Percentiles rank a stretch among this genome's conserved stretches.
Evolutionary conservation across 2,888 invertebrate species (phyloP).

Genomic region (Nemoura dubitans): DNA sequence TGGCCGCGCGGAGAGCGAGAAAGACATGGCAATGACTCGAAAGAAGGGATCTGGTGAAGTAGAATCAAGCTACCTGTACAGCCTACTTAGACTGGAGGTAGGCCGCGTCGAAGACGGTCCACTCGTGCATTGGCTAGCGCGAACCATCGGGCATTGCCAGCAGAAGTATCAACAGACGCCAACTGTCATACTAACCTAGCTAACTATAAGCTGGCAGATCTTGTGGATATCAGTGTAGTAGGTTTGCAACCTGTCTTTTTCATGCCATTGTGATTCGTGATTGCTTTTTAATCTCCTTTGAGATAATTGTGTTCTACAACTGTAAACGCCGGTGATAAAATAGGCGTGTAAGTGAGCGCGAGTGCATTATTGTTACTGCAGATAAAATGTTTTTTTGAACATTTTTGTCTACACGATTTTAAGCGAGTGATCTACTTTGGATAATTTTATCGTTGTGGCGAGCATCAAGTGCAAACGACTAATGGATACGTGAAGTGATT

Average conservation of each 20-base stretch:
- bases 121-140: background rate
- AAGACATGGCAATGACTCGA: conserved; percentile 3
- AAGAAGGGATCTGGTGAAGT: conserved; percentile 13
- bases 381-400: background rate
- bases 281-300: conserved; percentile 13
- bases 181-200: conserved; percentile 41
- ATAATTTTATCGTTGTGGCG: background rate
- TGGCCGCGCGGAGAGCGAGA: background rate
- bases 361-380: background rate
- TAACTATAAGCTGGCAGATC: background rate
- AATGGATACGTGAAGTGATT: background rate
- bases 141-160: background rate
- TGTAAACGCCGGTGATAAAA: background rate
- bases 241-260: conserved; percentile 20
- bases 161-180: background rate
- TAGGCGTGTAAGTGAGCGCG: background rate
- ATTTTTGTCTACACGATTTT: background rate
- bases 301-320: conserved; percentile 8
- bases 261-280: background rate
- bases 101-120: conserved; percentile 32
- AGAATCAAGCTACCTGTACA: conserved; percentile 16
- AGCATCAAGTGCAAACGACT: background rate
- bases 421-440: background rate
- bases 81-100: conserved; percentile 39
- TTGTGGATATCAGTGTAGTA: background rate